Evolutionary conservation across 2,113 vertebrate species (phyloP).

Genomic region (Chiloscyllium plagiosum): DNA sequence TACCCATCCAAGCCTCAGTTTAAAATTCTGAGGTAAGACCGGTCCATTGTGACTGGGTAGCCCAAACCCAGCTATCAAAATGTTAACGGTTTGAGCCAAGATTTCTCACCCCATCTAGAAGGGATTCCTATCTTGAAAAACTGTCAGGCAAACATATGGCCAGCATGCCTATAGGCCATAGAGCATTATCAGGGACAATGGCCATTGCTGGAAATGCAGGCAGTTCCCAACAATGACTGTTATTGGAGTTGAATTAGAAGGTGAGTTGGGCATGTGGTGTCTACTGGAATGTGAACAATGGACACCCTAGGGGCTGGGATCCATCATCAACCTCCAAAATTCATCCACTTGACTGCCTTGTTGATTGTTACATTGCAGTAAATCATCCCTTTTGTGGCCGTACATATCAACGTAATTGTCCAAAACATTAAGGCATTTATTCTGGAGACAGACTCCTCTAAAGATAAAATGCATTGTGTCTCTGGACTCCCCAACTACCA

Average conservation of each 20-base stretch:
- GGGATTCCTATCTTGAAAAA: not conserved
- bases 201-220: no score
- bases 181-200: no score
- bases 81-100: not conserved
- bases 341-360: not conserved
- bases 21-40: not conserved
- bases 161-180: no score
- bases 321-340: not conserved
- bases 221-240: not conserved
- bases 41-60: not conserved
- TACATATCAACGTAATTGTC: not conserved
- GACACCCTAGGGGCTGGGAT: no score
- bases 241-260: not conserved
- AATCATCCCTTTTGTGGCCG: not conserved
- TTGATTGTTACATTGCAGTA: not conserved
- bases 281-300: not conserved
- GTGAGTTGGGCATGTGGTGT: not conserved
- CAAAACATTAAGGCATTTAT: not conserved
- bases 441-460: not conserved
- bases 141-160: not conserved
- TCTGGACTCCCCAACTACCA: not conserved
- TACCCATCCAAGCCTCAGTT: not conserved
- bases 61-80: not conserved
- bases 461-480: not conserved
- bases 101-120: not conserved